Percentiles rank a stretch among this genome's conserved stretches.
These are phyloP conservation scores for Sipunculus nudus DNA, from an alignment of 2,888 invertebrate genomes.

Conservation along the genomic window DNA sequence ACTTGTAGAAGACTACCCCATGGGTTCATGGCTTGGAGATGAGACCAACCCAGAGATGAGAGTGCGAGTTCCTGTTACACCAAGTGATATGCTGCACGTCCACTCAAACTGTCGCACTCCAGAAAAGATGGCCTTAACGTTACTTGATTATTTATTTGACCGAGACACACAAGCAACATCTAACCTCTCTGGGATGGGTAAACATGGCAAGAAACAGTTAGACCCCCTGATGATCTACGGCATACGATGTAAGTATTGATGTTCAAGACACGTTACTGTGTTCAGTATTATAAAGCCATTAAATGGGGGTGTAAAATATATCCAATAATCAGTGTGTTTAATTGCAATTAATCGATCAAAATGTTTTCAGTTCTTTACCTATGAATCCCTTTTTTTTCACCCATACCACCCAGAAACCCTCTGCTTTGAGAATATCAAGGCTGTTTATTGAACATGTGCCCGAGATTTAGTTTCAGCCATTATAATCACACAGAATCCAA, in stretches of 20 bases:
- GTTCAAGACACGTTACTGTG: too few relatives aligned
- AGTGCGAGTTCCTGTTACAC: conserved; percentile 68
- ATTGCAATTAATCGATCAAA: too few relatives aligned
- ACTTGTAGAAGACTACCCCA: conserved; percentile 67
- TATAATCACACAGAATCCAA: too few relatives aligned
- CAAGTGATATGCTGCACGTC: conserved; percentile 68
- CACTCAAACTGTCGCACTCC: conserved; percentile 70
- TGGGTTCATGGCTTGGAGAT: conserved; percentile 70
- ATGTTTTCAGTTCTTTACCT: too few relatives aligned
- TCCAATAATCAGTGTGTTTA: too few relatives aligned
- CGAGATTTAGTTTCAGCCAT: too few relatives aligned
- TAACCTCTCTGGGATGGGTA: conserved; percentile 70
- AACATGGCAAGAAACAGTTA: conserved; percentile 69
- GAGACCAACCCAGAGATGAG: conserved; percentile 68
- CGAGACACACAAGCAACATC: conserved; percentile 69
- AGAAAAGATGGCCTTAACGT: conserved; percentile 70
- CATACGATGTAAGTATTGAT: conserved; percentile 61
- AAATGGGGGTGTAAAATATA: too few relatives aligned
- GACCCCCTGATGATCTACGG: conserved; percentile 70
- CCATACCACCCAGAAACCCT: too few relatives aligned
- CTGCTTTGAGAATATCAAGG: too few relatives aligned
- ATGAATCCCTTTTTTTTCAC: too few relatives aligned
- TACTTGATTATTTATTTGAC: conserved; percentile 70
- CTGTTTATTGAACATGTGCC: too few relatives aligned
- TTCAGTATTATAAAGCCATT: too few relatives aligned